Base-by-base conservation (phyloP, 2,113 vertebrate genomes). In the Channa maculata region DNA sequence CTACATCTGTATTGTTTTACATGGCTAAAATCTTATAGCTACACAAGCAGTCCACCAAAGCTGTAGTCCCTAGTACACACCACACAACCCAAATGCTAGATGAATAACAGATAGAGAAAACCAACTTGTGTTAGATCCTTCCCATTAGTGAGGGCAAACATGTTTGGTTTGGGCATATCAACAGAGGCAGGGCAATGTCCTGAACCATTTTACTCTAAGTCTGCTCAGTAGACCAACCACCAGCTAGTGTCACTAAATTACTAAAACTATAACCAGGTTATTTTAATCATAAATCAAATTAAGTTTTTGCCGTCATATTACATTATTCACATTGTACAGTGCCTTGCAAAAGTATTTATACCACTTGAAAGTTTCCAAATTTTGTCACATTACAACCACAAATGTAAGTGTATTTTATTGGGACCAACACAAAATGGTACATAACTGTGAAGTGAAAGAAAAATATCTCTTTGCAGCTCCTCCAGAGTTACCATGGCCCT, bases 11-110 rank as follows among this genome's bases (percentile, higher is more conserved):
- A 11, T n/a, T 33, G 24, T 9, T 68, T 45, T 13, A 43, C 6
- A 53, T 34, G 8, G 15, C 43, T 52, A 14, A 49, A 74, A 24
- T 24, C 15, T 39, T 34, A 1, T 24, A 45, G 48, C 44, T 8
- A 5, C 33, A 15, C 9, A 9, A 48, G 6, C 37, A 41, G 34
- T 11, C 38, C 24, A 58, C 15, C 14, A 7, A 64, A 44, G 52
- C 5, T 67, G 10, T 34, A 46, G 45, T 51, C 41, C 24, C 65
- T 62, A 65, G 51, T 61, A 75, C 43, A 50, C 43, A 51, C 6
- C 5, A 36, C 3, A 15, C 51, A 71, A 55, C 4, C 65, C 59
- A 46, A 14, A 11, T 37, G 13, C 58, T 44, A 48, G 38, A 61
- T 6, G 7, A 13, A 73, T 39, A 41, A 51, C 62, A 62, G 5